Evolutionary conservation across 2,797 vertebrate genomes (phyloP), one percentile per base, ranked within the genome.

Genomic region (Acropternis orthonyx): DNA sequence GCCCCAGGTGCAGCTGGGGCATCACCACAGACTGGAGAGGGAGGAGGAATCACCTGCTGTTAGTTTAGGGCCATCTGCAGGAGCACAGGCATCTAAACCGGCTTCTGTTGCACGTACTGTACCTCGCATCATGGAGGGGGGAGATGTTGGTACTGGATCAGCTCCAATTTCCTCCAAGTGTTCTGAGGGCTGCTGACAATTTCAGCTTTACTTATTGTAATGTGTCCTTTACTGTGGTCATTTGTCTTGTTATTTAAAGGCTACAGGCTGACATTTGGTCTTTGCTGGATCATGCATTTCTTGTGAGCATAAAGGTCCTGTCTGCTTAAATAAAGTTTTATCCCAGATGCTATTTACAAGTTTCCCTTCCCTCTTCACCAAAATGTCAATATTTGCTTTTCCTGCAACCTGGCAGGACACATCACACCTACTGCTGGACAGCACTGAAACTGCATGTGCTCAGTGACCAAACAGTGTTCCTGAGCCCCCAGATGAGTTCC

Each of bases 241-340:
- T 97, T 96, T 96, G 44, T 79, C 94, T 95, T 96, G 82, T 46
- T 83, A 83, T 96, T 96, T 91, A 98, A 97, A 98, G 95, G 96
- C 93, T 97, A 92, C 2, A 0, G 20, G 34, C 88, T 98, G 97
- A 97, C 96, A 97, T 97, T 97, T 97, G 95, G 67, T 96, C 95
- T 96, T 96, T 56, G 84, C 69, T 84, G 77, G 88, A 95, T 96
- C 94, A 82, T 37, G 9, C 56, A 21, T 79, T 24, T 28, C 85
- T 95, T 91, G 76, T 83, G 82, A 97, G 81, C 54, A 11, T 95
- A 97, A 97, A 96, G 93, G 88, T 97, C 95, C 95, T 95, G 78
- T 90, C 94, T 97, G 89, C 81, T 97, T 96, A 97, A 96, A 95
- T 92, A 88, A 90, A 92, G 54, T 94, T 95, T 96, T 92, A 94